Conservation (phyloP, 2,113 vertebrate species). For the Galeopterus variegatus region DNA sequence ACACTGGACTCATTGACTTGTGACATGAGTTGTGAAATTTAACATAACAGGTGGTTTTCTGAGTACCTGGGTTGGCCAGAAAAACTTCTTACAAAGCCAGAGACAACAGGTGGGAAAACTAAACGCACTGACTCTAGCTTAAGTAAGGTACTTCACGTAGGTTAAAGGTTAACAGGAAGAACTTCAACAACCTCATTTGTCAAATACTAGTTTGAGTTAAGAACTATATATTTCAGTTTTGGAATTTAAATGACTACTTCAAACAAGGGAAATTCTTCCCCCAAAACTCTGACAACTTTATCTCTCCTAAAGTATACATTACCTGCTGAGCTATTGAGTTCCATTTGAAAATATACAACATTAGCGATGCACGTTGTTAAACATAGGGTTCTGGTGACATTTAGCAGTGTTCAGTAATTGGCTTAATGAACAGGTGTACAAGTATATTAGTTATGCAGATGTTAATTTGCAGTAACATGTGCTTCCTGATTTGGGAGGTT, state of each 20-base stretch:
- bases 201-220: conserved; percentile 28
- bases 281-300: background rate
- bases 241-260: conserved; percentile 33
- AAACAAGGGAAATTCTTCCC: background rate
- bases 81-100: background rate
- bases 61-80: background rate
- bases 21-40: conserved; percentile 31
- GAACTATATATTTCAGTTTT: background rate
- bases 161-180: background rate
- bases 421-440: conserved; percentile 86
- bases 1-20: background rate
- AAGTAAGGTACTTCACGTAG: background rate
- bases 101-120: background rate
- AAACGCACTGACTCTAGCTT: background rate
- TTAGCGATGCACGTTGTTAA: conserved; percentile 56
- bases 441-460: conserved; percentile 82
- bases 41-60: background rate
- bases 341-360: conserved; percentile 67
- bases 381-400: conserved; percentile 66
- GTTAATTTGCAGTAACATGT: conserved; percentile 80
- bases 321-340: background rate
- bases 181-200: background rate
- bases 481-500: conserved; percentile 74
- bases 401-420: conserved; percentile 76
- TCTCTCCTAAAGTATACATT: conserved; percentile 44